phyloP scores from a whole-genome alignment of 2,113 vertebrate species.

The Todiramphus chloris region DNA sequence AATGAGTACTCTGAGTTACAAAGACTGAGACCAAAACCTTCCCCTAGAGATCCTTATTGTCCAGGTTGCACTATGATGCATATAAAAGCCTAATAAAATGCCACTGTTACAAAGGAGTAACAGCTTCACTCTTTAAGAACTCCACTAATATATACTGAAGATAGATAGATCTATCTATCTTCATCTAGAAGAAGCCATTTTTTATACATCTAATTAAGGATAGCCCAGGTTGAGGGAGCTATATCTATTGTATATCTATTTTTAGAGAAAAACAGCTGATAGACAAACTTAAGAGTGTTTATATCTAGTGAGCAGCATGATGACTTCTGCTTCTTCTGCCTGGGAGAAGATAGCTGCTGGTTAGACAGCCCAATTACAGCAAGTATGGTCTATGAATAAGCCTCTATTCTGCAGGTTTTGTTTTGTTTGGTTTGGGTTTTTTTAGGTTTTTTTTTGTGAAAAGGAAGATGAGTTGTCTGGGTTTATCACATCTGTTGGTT shows the following conservation, averaged over 20 bases:
- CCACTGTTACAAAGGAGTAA: neutral
- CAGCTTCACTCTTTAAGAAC: neutral
- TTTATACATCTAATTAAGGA: neutral
- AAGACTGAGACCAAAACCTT: neutral
- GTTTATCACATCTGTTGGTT: neutral
- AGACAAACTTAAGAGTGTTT: neutral
- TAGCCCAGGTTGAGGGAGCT: neutral
- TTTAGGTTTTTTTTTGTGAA: neutral
- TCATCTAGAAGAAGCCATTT: neutral
- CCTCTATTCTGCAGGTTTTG: neutral
- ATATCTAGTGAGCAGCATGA: neutral
- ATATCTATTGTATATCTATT: neutral
- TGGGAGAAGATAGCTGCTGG: neutral
- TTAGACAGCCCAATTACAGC: neutral
- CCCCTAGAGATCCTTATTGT: neutral
- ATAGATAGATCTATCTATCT: neutral
- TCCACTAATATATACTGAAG: neutral
- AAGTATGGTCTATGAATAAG: neutral
- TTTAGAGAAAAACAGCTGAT: neutral
- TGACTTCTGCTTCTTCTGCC: neutral
- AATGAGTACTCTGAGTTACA: neutral
- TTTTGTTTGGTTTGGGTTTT: neutral
- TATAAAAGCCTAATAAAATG: neutral
- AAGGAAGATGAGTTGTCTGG: neutral
- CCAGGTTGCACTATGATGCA: neutral